phyloP scores from a whole-genome alignment of 1,140 invertebrate species.

The Drosophila guanche region DNA sequence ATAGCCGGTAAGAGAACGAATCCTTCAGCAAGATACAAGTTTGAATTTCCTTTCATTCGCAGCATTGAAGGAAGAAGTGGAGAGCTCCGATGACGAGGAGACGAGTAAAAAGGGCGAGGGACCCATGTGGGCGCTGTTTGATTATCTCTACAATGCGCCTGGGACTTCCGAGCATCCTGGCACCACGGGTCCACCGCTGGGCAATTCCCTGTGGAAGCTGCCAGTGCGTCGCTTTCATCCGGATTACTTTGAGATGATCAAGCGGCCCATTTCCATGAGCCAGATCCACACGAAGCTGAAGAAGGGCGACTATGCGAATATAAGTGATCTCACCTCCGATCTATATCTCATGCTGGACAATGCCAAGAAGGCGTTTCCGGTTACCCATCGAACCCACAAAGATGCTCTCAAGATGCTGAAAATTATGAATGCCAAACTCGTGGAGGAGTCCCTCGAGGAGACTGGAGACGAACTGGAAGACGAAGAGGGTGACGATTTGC shows the following conservation, averaged over 20 bases:
- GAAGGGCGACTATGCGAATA: slow-evolving; percentile 92
- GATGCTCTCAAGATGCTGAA: slow-evolving; percentile 85
- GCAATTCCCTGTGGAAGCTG: slow-evolving; percentile 96
- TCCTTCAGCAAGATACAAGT: neutral
- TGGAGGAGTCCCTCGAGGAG: slow-evolving; percentile 78
- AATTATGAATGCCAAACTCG: slow-evolving; percentile 79
- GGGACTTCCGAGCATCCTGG: slow-evolving; percentile 82
- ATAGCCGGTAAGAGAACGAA: slow-evolving; percentile 56
- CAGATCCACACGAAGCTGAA: slow-evolving; percentile 97
- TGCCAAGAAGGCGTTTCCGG: slow-evolving; percentile 95
- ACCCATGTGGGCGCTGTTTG: slow-evolving; percentile 85
- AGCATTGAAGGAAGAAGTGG: slow-evolving; percentile 78
- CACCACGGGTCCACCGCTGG: slow-evolving; percentile 87
- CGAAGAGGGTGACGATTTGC: slow-evolving; percentile 54
- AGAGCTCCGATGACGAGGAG: slow-evolving; percentile 82
- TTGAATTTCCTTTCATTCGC: neutral
- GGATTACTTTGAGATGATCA: slow-evolving; percentile 99
- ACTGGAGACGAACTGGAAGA: slow-evolving; percentile 69
- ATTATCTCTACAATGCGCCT: slow-evolving; percentile 84
- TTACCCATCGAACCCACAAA: slow-evolving; percentile 93
- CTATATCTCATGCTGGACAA: slow-evolving; percentile 99
- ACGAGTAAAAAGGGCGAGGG: slow-evolving; percentile 83
- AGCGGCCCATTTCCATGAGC: slow-evolving; percentile 96
- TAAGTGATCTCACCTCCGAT: slow-evolving; percentile 96
- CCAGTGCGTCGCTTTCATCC: slow-evolving; percentile 95